These are phyloP conservation scores for Galaxias olidus DNA, from an alignment of 2,797 vertebrate genomes.

Conservation along the genomic window DNA sequence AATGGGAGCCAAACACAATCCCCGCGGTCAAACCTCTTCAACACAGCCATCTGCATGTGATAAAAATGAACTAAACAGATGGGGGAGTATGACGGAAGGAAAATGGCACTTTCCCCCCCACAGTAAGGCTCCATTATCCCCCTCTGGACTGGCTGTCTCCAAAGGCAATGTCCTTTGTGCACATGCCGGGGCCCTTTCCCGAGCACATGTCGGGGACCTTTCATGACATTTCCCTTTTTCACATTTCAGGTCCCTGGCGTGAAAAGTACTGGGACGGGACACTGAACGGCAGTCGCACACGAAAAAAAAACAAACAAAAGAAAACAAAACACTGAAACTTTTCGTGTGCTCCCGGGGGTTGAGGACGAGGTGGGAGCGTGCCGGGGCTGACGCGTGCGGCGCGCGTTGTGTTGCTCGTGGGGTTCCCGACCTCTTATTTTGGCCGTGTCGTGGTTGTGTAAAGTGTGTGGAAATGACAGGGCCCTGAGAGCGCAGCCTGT, in stretches of 20 bases:
- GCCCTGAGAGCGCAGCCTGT: constrained; percentile 66
- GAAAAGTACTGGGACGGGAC: no score
- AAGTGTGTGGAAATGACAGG: constrained; percentile 77
- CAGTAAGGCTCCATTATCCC: constrained; percentile 25
- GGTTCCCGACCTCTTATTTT: constrained; percentile 65
- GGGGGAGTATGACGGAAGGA: constrained; percentile 15
- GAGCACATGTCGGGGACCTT: no score
- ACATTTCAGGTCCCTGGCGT: constrained; percentile 18
- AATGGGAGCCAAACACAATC: constrained; percentile 16
- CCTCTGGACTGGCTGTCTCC: constrained; percentile 10
- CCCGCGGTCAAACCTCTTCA: constrained; percentile 25
- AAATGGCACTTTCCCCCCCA: constrained; percentile 17
- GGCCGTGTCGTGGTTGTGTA: constrained; percentile 69
- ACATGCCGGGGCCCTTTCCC: constrained; percentile 43
- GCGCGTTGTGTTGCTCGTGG: constrained; percentile 40
- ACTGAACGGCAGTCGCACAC: no score
- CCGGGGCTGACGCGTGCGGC: no score
- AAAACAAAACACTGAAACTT: no score
- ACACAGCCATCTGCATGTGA: constrained; percentile 34
- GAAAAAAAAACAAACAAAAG: no score
- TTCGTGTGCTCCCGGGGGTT: no score
- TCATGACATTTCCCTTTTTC: constrained; percentile 33
- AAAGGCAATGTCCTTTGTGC: constrained; percentile 51
- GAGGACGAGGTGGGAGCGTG: constrained; percentile 42
- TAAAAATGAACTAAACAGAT: constrained; percentile 33